A percentile compares a stretch with the other conserved stretches of the same genome.
phyloP scores from a whole-genome alignment of 2,888 invertebrate genomes.

The Taenaris catops region DNA sequence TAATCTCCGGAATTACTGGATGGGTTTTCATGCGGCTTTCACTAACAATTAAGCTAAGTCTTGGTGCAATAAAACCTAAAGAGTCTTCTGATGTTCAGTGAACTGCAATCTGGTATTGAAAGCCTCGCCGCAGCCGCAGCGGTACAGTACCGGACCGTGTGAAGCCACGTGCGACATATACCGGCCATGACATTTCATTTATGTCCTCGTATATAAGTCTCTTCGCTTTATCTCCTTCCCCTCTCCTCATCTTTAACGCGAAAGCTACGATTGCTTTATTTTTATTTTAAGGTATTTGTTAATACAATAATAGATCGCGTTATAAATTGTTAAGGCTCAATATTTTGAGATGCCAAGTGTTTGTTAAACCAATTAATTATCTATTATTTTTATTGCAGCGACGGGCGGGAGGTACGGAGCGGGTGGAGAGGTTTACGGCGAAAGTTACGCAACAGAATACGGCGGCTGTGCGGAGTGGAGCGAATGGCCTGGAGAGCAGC shows the following conservation, averaged over 20 bases:
- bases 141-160: conserved; percentile 81
- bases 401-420: conserved; percentile 58
- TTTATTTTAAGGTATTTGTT: too few species aligned
- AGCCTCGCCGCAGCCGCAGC: conserved; percentile 75
- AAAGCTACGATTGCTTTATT: conserved; percentile 70
- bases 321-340: too few species aligned
- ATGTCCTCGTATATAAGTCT: too few species aligned
- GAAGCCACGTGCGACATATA: conserved; percentile 80
- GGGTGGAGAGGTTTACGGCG: conserved; percentile 62
- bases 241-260: conserved; percentile 40
- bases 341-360: too few species aligned
- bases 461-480: conserved; percentile 69
- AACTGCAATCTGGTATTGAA: conserved; percentile 73
- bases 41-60: too few species aligned
- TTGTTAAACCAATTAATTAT: too few species aligned
- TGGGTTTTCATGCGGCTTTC: too few species aligned
- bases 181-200: too few species aligned
- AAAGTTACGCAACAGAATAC: conserved; percentile 67
- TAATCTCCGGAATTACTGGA: too few species aligned
- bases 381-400: conserved; percentile 42
- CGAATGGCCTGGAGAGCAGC: conserved; percentile 71
- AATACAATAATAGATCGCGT: too few species aligned
- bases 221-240: too few species aligned
- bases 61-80: too few species aligned
- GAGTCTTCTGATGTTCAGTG: conserved; percentile 79